Base-by-base conservation (phyloP, 2,888 invertebrate genomes). In the Isotomurus palustris region DNA sequence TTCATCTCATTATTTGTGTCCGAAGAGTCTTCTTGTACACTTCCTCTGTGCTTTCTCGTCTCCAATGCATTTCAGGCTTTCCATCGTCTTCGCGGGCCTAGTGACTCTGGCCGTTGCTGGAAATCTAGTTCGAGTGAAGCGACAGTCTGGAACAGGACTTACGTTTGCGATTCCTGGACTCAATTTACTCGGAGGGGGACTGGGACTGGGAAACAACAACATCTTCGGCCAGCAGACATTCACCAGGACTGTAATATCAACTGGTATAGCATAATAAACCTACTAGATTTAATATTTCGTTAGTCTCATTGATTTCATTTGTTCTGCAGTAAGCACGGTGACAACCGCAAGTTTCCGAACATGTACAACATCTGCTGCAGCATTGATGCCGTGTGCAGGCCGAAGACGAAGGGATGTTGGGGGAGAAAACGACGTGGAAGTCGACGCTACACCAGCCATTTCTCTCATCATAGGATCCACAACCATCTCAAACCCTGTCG, bases 131-230 rank as follows among this genome's bases (percentile, higher is more conserved):
- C 40, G 19, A 24, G 5, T 10, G 12, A 45, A 54, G 35, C 6
- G 35, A 38, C 48, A 28, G 27, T 17, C 35, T 14, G 60, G 54
- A 2, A 47, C 47, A 6, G 61, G 58, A 10, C n/a, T 62, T 3
- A 52, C 58, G 3, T 66, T 68, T 54, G 60, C 56, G 1, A 56
- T 66, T 45, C 68, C 68, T 17, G 68, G 56, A 3, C 43, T 64
- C 3, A 45, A 47, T 4, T 28, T 66, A 6, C 32, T 64, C 4
- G 51, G 27, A 14, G 60, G 58, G 17, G 25, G 25, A 8, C 6
- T 6, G 8, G 24, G 54, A 25, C 53, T 50, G 53, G 3, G 21
- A 12, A 53, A 32, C 21, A 53, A 47, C 22, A 58, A 58, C 32
- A 17, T 65, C 8, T 67, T 67, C 52, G 59, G 56, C 19, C 22